Evolutionary conservation across 2,113 vertebrate species (phyloP).

Genomic region (Cranoglanis bouderius): DNA sequence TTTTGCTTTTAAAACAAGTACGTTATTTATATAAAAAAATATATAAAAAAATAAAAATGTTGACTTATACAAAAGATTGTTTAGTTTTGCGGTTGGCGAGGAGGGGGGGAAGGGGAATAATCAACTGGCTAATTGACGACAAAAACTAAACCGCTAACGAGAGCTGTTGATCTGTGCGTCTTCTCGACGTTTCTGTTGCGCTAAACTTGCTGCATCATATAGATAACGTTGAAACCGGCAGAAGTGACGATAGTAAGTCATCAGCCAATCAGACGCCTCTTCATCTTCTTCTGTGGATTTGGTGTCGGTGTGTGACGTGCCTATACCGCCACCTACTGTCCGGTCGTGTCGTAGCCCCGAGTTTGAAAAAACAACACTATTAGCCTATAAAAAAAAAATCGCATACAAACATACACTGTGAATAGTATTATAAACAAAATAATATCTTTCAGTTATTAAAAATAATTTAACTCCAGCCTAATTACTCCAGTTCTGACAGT

Average conservation of each 20-base stretch:
- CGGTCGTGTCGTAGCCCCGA: background rate
- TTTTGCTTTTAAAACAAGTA: too few species aligned
- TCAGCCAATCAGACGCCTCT: background rate
- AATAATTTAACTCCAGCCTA: background rate
- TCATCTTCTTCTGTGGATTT: background rate
- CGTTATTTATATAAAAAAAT: background rate
- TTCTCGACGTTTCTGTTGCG: background rate
- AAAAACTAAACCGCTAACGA: accelerated
- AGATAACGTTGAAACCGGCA: background rate
- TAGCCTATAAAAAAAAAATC: background rate
- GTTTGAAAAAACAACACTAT: too few species aligned
- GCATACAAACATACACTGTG: background rate
- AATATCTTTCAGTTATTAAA: background rate
- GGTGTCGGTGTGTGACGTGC: too few species aligned
- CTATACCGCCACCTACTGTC: background rate
- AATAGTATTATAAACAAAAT: background rate
- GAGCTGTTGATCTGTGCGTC: accelerated
- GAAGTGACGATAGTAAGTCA: background rate
- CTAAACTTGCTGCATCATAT: background rate
- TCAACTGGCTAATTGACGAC: too few species aligned
- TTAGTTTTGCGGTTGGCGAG: background rate
- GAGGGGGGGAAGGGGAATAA: too few species aligned
- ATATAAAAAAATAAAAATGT: too few species aligned
- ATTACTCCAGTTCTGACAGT: too few species aligned
- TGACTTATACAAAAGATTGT: background rate